Evolutionary conservation across 2,888 invertebrate genomes (phyloP), one percentile per base, ranked within the genome.

Genomic region (Drosophila tanythrix): DNA sequence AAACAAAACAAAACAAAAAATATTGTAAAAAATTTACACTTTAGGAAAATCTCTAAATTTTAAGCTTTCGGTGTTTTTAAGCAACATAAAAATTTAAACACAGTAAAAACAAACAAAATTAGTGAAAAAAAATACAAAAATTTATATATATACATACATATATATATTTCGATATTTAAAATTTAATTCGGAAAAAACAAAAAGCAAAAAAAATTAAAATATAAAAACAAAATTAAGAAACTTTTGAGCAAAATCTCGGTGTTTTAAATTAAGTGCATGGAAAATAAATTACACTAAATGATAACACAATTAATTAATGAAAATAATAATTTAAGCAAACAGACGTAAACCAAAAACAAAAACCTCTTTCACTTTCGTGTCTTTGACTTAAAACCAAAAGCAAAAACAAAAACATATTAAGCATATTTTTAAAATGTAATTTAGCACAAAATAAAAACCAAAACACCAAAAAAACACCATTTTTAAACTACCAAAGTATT

Each of bases 41-140:
- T 90, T 91, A 88, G 89, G 84, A 82, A 79, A 86, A 86, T 88
- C 87, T 84, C 90, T 92, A 92, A 92, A 92, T 90, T 87, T 92
- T 93, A 93, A 92, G 93, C 93, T 93, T 93, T 93, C 86, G 93
- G 92, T 93, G 93, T 93, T 92, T 92, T 91, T 89, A 91, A 89
- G 72, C 76, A 88, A 83, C 69, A 76, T 77, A 60, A 61, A 71
- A 73, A 70, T 74, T 66, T 52, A 65, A 82, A 74, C 35, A 64
- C 58, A 70, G 61, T 82, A 75, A 69, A 79, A 66, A 57, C 76
- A 83, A 75, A 83, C 73, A 68, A 81, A 81, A 79, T 91, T 91
- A 91, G 87, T 82, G 76, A 80, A 83, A 82, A 73, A 81, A 73
- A 79, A 69, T 57, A 70, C 43, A 61, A 38, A 74, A 62, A 63